Percentiles rank a stretch among this genome's conserved stretches.
Evolutionary conservation across 2,797 vertebrate species (phyloP).

Genomic region (Anguilla anguilla): DNA sequence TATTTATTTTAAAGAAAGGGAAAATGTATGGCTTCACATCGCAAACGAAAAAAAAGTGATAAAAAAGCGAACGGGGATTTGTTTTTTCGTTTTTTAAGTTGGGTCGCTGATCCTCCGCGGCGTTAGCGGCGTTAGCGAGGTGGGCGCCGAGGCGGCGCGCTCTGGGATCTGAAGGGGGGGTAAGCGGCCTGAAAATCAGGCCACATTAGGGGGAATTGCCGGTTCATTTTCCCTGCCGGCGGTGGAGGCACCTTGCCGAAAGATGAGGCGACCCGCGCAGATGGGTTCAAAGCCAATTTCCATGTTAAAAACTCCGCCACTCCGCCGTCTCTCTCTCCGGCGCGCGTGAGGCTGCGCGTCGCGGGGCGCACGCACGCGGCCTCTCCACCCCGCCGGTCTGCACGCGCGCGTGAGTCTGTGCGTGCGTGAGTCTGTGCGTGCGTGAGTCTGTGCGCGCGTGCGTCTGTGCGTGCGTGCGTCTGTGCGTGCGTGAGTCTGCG

Average conservation of each 20-base stretch:
- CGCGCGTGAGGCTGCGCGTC: constrained; percentile 66
- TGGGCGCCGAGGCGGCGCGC: constrained; percentile 55
- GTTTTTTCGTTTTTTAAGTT: neutral
- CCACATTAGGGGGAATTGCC: constrained; percentile 81
- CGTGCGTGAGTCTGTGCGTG: neutral
- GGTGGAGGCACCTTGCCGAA: constrained; percentile 72
- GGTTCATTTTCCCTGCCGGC: constrained; percentile 81
- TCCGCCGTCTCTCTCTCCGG: constrained; percentile 65
- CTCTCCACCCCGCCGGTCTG: neutral
- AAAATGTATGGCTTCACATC: neutral
- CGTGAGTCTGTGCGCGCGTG: neutral
- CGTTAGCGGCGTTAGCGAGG: constrained; percentile 59
- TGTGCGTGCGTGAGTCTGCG: too few species aligned
- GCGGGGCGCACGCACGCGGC: constrained; percentile 49
- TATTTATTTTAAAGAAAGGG: constrained; percentile 55
- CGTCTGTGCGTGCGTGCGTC: too few species aligned
- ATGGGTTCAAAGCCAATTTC: constrained; percentile 86
- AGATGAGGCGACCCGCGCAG: constrained; percentile 80
- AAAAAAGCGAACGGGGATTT: neutral
- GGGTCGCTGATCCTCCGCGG: constrained; percentile 53
- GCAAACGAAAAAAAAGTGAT: neutral
- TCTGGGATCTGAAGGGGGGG: constrained; percentile 71
- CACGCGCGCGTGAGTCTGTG: neutral
- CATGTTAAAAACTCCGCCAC: constrained; percentile 78
- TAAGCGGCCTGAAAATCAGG: constrained; percentile 81